Base-by-base conservation (phyloP, 2,888 invertebrate species). In the Drosophila austrosaltans region DNA sequence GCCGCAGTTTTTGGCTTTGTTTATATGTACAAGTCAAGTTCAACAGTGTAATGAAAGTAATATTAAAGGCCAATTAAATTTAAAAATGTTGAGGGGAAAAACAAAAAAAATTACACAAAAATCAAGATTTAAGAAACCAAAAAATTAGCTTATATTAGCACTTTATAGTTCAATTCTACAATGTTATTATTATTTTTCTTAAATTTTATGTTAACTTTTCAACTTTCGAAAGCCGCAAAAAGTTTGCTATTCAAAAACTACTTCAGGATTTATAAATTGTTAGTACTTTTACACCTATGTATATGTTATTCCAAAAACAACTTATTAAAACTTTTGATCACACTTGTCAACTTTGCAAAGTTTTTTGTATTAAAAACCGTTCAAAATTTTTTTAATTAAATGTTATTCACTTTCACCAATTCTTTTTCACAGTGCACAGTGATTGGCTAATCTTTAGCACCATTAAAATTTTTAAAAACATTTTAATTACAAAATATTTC, bases 401-500 rank as follows among this genome's bases (percentile, higher is more conserved):
- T 56, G 10, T 22, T 16, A 48, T 48, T 10, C 57, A 57, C 57
- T 57, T 57, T 22, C 20, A 39, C 12, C n/a, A 7, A 25, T n/a
- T 39, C 7, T 16, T 62, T 75, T 42, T 48, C 32, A 20, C 70
- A 30, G 72, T 72, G 59, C n/a, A 64, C 30, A 12, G 16, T 16
- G 16, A 4, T 48, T 6, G 58, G n/a, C 54, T 59, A 59, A 72
- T 63, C 44, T 65, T 54, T 64, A 48, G 30, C 16, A 36, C 48
- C n/a, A 22, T 61, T 32, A 20, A 8, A 30, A n/a, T 48, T 53
- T 25, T 25, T 57, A 57, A 39, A 22, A 30, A 44, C 10, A 12
- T 48, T 48, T 22, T 32, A 22, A 48, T 30, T 22, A 44, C 32
- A 7, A 22, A 20, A 8, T 32, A 48, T 36, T 39, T n/a, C 44